Percentiles rank a stretch among this genome's conserved stretches.
Evolutionary conservation across 92 coral and sea anemone species (phyloP).

Genomic region (Nematostella vectensis): DNA sequence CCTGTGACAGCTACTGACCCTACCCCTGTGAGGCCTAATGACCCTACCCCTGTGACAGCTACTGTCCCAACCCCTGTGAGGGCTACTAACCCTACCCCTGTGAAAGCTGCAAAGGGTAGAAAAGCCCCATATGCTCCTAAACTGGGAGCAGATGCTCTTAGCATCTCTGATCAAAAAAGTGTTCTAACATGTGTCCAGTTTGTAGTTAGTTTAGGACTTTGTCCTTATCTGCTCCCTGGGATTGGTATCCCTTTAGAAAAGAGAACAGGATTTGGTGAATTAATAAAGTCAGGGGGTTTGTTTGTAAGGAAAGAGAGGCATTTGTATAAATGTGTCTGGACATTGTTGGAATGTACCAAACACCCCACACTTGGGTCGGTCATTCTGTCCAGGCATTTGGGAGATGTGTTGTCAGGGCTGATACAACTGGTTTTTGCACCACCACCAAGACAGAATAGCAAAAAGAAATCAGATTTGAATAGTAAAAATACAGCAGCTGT

Average conservation of each 20-base stretch:
- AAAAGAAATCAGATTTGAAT: too few species aligned
- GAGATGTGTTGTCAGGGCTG: conserved; percentile 67
- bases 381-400: conserved; percentile 77
- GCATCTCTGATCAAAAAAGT: conserved; percentile 71
- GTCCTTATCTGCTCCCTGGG: conserved; percentile 76
- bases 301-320: conserved; percentile 42
- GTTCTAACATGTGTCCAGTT: conserved; percentile 69
- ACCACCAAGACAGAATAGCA: too few species aligned
- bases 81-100: background rate
- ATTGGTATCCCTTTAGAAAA: conserved; percentile 79
- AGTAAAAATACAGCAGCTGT: background rate
- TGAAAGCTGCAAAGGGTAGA: background rate
- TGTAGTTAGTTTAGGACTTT: conserved; percentile 63
- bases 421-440: conserved; percentile 67
- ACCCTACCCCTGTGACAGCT: background rate
- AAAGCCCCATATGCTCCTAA: conserved; percentile 32
- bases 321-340: conserved; percentile 46
- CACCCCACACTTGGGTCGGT: conserved; percentile 64
- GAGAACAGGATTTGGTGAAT: conserved; percentile 62
- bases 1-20: background rate
- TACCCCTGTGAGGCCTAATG: background rate
- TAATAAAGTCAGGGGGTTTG: conserved; percentile 18
- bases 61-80: too few species aligned
- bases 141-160: conserved; percentile 42
- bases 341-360: conserved; percentile 45